Evolutionary conservation across 1,140 invertebrate species (phyloP), one percentile per base, ranked within the genome.

Genomic region (Caerostris extrusa): DNA sequence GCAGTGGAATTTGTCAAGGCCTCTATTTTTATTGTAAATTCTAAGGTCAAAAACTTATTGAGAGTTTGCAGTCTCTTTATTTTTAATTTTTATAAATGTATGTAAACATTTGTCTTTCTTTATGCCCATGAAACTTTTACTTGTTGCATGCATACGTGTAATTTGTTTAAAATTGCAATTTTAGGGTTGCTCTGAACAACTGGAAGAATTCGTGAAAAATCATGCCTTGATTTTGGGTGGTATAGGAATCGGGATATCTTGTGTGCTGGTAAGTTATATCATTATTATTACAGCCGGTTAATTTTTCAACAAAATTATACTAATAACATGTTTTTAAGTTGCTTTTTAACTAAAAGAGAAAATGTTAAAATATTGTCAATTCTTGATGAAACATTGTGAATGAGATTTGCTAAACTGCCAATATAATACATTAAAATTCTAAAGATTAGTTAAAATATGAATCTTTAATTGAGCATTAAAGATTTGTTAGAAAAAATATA

Each of bases 171-270:
- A 64, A 64, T 64, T 64, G 8, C 61, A 64, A 64, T 17, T 95
- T 12, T 77, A 95, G 95, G 98, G 98, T 19, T 98, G 98, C 95
- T 96, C 97, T 17, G 96, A 97, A 90, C 96, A 97, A 87, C 97
- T 97, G 7, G 97, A 97, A 88, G 96, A 97, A 55, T 97, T 97
- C 95, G 97, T 98, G 95, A 97, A 97, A 93, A 97, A 97, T 94
- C 97, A 98, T 95, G 98, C 98, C 1, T 97, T 97, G 2, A 97
- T 98, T 69, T 97, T 98, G 89, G 98, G 98, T 64, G 97, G 97
- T 50, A 97, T 97, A n/a, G 98, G 98, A 3, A 97, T 98, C 82
- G 97, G 97, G 53, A 97, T 98, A 81, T 97, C 98, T 7, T 96
- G 97, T 94, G 96, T 98, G 14, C 98, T 98, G 98, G 98, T 98